Conservation (phyloP, 2,888 invertebrate genomes). For the Cremastobaeus sp. region DNA sequence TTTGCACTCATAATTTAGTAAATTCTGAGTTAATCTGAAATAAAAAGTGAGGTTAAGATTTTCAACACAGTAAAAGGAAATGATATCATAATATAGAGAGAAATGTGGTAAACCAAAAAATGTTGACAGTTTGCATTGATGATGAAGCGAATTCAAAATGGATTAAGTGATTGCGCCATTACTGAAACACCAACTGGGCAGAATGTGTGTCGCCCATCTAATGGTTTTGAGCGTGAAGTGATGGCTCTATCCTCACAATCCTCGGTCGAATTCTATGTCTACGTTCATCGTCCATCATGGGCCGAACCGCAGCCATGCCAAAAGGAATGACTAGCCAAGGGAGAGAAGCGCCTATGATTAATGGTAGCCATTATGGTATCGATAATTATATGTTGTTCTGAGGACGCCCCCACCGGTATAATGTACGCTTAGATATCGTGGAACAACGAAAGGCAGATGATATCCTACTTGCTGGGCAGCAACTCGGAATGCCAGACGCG, state of each 20-base stretch:
- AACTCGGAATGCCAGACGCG: conserved; percentile 62
- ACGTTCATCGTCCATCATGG: conserved; percentile 73
- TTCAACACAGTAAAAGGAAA: no score
- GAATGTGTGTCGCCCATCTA: conserved; percentile 34
- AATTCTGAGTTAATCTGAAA: no score
- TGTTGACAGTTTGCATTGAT: background rate
- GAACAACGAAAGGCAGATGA: conserved; percentile 70
- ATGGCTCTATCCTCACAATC: conserved; percentile 78
- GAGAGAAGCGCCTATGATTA: conserved; percentile 78
- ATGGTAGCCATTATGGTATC: conserved; percentile 76
- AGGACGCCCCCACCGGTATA: conserved; percentile 73
- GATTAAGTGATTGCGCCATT: background rate
- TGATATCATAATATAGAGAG: no score
- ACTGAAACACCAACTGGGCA: background rate
- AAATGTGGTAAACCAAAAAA: no score
- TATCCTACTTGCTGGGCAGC: conserved; percentile 72
- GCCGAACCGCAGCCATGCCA: conserved; percentile 67
- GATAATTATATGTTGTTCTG: conserved; percentile 78
- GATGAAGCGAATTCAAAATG: background rate
- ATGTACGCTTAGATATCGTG: conserved; percentile 58
- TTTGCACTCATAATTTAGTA: no score
- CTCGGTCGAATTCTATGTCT: conserved; percentile 74
- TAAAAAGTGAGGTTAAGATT: no score
- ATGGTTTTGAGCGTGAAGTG: conserved; percentile 61
- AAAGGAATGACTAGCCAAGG: conserved; percentile 64